phyloP scores from a whole-genome alignment of 2,888 invertebrate genomes.

The Cryptophagus acutangulus region DNA sequence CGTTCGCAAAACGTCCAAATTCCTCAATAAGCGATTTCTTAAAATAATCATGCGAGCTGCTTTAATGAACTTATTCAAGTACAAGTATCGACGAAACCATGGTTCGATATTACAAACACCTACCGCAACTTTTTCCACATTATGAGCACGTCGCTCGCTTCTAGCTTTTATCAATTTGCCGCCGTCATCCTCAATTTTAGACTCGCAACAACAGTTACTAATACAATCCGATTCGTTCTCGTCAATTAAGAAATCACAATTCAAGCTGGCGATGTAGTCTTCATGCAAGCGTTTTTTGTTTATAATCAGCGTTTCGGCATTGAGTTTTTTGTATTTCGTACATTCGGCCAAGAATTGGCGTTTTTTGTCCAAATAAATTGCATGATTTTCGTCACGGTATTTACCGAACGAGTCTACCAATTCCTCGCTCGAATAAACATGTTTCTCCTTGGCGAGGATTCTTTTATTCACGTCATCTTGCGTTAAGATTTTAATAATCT shows the following conservation, averaged over 20 bases:
- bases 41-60: conserved; percentile 34
- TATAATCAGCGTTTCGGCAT: conserved; percentile 29
- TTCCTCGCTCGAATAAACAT: conserved; percentile 26
- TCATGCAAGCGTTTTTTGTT: conserved; percentile 27
- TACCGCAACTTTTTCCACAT: too few species aligned
- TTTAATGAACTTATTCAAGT: conserved; percentile 37
- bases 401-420: conserved; percentile 30
- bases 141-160: too few species aligned
- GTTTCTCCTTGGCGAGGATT: conserved; percentile 27
- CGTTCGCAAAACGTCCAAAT: conserved; percentile 32
- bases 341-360: conserved; percentile 29
- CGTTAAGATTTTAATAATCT: conserved; percentile 16
- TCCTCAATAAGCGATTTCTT: conserved; percentile 34
- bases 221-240: too few species aligned
- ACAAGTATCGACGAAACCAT: conserved; percentile 37
- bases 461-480: conserved; percentile 33
- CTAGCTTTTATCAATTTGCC: too few species aligned
- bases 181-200: too few species aligned
- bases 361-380: conserved; percentile 32
- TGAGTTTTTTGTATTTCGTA: conserved; percentile 30
- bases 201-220: too few species aligned
- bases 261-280: conserved; percentile 27
- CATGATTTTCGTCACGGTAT: conserved; percentile 35
- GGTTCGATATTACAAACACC: conserved; percentile 34
- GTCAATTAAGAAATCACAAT: conserved; percentile 28